Base-by-base conservation (phyloP, 2,797 vertebrate genomes). In the Craterocephalus amniculus region DNA sequence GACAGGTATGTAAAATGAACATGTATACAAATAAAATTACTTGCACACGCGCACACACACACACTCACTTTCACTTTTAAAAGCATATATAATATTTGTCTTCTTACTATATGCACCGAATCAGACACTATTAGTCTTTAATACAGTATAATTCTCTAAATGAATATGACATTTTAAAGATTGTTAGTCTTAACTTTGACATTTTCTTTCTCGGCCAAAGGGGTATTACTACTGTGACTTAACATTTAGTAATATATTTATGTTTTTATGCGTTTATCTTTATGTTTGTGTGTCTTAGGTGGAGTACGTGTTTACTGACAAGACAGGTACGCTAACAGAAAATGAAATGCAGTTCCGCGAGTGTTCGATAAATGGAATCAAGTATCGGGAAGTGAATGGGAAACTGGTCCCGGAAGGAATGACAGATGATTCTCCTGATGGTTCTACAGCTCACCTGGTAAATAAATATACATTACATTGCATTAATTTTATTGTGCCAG, bases 311-410 rank as follows among this genome's bases (percentile, higher is more conserved):
- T 98, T 99, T 77, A 99, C 98, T 63, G 98, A 99, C 91, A 99
- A 99, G 91, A 99, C 98, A 0, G 97, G 97, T 34, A 99, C 97
- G 0, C 89, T 99, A 64, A 99, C 98, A 16, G 97, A 99, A 93
- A 99, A 99, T 56, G 97, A 97, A 90, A 99, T 99, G 97, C 96
- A 96, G 20, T 99, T 99, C 92, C 96, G 96, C 0, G 97, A 99
- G 84, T 99, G 97, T 83, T 98, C 97, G 55, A 95, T 99, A 83
- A 97, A 96, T 58, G 97, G 98, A 67, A 81, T 94, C 67, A 99
- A 99, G 81, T 99, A 97, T 90, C 95, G 97, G 82, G 98, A 99
- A 90, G 94, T 98, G 69, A 98, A 96, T 54, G 95, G 96, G 70
- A 97, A 94, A 91, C 93, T 99, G 49, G 91, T 97, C 51, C 95